These are phyloP conservation scores for Pentalonia nigronervosa DNA, from an alignment of 1,140 invertebrate genomes.

Conservation along the genomic window DNA sequence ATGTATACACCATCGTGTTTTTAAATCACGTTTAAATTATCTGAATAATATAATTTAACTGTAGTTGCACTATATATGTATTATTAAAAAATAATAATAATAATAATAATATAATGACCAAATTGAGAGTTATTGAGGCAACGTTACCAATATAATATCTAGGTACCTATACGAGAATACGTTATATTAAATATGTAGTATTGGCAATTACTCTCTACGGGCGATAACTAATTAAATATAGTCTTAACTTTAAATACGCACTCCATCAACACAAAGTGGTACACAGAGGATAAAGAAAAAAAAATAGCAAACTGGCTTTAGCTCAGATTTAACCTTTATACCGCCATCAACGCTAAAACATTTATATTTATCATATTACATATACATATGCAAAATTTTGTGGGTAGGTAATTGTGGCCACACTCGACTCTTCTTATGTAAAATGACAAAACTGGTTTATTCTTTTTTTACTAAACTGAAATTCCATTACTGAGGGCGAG, in stretches of 20 bases:
- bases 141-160: background rate
- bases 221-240: constrained; percentile 21
- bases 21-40: background rate
- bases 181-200: background rate
- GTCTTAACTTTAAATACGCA: background rate
- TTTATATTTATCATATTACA: constrained; percentile 12
- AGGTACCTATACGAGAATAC: background rate
- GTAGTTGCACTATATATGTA: background rate
- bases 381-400: constrained; percentile 14
- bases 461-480: background rate
- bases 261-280: background rate
- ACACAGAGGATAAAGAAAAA: background rate
- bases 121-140: constrained; percentile 9
- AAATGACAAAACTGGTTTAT: constrained; percentile 46
- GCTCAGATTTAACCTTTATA: constrained; percentile 7
- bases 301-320: constrained; percentile 16
- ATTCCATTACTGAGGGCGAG: constrained; percentile 20
- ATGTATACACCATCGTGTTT: background rate
- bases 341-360: background rate
- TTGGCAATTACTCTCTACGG: background rate
- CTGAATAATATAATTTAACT: background rate
- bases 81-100: background rate
- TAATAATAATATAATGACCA: constrained; percentile 6
- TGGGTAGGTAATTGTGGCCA: constrained; percentile 15
- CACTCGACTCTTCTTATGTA: background rate